Evolutionary conservation across 2,888 invertebrate species (phyloP), one percentile per base, ranked within the genome.

Genomic region (Andrena chrysosceles): DNA sequence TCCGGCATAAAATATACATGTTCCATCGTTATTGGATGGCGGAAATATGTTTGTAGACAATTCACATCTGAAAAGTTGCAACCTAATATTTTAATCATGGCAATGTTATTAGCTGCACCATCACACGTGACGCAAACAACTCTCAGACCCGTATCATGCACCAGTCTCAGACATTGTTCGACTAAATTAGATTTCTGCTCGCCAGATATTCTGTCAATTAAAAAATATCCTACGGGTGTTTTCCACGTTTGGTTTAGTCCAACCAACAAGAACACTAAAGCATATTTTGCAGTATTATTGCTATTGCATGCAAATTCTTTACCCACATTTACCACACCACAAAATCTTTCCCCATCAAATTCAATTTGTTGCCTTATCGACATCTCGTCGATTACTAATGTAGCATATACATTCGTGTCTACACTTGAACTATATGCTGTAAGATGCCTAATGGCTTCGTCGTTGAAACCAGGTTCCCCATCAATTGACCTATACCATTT

Each of bases 131-230:
- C 5, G 6, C n/a, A n/a, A 6, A 33, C 23, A 4, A 64, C 13
- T 13, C n/a, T 35, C 16, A 70, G 29, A 20, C 42, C 59, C 10
- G 48, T 48, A 2, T 56, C n/a, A 35, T 70, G 59, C 35, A 70
- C 16, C n/a, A 5, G 7, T 31, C 31, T 70, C 10, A 60, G 16
- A 13, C 49, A 48, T 31, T 59, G n/a, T 10, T n/a, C 31, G 5
- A 70, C 42, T 33, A 70, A 35, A n/a, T 70, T 59, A 0, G 60
- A 26, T 60, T 59, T 56, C 23, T 59, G 35, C 13, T 35, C 70
- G 13, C 8, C 48, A n/a, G 10, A 59, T n/a, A 42, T 10, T 7
- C 60, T 33, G 0, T 31, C n/a, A n/a, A 70, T 60, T 6, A 70
- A 42, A 59, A 59, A 59, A 59, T 60, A 70, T 0, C 35, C 59